Conservation (phyloP, 2,888 invertebrate species). For the Patella caerulea region DNA sequence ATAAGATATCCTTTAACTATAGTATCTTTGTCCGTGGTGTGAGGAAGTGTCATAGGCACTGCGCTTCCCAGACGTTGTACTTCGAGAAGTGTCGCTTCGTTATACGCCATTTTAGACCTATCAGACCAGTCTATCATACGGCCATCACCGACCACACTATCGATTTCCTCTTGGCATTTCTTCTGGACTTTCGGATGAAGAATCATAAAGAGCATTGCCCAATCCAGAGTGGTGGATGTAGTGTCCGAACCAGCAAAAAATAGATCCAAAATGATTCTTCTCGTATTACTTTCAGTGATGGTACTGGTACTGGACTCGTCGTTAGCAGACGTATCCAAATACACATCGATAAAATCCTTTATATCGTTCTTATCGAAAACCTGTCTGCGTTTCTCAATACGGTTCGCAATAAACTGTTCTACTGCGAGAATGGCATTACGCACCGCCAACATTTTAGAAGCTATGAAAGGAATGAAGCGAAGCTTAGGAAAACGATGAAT, state of each 20-base stretch:
- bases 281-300: neutral
- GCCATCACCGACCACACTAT: neutral
- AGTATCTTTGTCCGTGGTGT: slow-evolving; percentile 45
- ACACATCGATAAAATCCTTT: slow-evolving; percentile 54
- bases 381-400: slow-evolving; percentile 48
- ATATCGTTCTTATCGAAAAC: slow-evolving; percentile 49
- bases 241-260: neutral
- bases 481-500: slow-evolving; percentile 54
- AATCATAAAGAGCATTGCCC: neutral
- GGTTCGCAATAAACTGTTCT: slow-evolving; percentile 42
- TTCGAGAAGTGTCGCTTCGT: slow-evolving; percentile 51
- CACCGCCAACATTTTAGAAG: slow-evolving; percentile 34
- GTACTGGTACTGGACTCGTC: neutral
- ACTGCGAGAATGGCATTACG: slow-evolving; percentile 46
- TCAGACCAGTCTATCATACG: slow-evolving; percentile 39
- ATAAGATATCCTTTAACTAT: slow-evolving; percentile 43
- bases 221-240: neutral
- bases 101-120: slow-evolving; percentile 41
- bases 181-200: neutral
- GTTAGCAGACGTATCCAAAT: neutral
- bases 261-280: neutral
- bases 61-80: slow-evolving; percentile 46
- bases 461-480: slow-evolving; percentile 44
- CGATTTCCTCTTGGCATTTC: neutral
- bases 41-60: slow-evolving; percentile 51